These are phyloP conservation scores for Karalla daura DNA, from an alignment of 2,797 vertebrate species.

Conservation along the genomic window DNA sequence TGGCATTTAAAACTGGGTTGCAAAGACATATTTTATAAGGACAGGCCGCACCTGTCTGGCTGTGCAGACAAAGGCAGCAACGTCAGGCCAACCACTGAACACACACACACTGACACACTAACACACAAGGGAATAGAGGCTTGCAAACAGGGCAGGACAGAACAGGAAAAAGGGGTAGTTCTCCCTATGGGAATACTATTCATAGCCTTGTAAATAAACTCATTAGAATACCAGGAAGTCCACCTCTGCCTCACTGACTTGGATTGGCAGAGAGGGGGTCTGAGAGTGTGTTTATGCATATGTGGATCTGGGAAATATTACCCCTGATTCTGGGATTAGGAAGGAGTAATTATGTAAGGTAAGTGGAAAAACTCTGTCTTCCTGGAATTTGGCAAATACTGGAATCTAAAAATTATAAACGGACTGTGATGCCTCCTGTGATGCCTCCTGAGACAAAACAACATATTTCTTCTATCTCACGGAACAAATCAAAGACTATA, in stretches of 20 bases:
- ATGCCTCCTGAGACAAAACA: too few relatives aligned
- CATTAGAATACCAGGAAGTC: constrained; percentile 75
- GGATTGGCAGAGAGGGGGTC: constrained; percentile 40
- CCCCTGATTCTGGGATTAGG: not conserved
- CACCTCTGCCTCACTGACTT: constrained; percentile 52
- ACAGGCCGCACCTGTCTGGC: constrained; percentile 34
- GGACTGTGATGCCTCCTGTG: too few relatives aligned
- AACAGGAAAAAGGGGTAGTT: constrained; percentile 47
- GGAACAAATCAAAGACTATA: too few relatives aligned
- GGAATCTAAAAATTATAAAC: too few relatives aligned
- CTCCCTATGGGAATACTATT: constrained; percentile 65
- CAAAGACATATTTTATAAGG: constrained; percentile 8
- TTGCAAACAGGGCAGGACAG: constrained; percentile 35
- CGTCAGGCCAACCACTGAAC: constrained; percentile 27
- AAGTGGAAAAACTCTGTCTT: not conserved
- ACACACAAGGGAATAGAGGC: constrained; percentile 43
- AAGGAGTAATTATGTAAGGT: not conserved
- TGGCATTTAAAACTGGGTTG: constrained; percentile 34
- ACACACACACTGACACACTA: not conserved
- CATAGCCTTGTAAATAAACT: constrained; percentile 77
- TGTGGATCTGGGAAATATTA: constrained; percentile 27
- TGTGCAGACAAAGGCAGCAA: constrained; percentile 50
- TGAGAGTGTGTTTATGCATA: constrained; percentile 29
- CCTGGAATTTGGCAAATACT: not conserved
- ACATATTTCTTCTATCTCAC: too few relatives aligned